These are phyloP conservation scores for Bellardia bayeri DNA, from an alignment of 2,888 invertebrate species.

Conservation along the genomic window DNA sequence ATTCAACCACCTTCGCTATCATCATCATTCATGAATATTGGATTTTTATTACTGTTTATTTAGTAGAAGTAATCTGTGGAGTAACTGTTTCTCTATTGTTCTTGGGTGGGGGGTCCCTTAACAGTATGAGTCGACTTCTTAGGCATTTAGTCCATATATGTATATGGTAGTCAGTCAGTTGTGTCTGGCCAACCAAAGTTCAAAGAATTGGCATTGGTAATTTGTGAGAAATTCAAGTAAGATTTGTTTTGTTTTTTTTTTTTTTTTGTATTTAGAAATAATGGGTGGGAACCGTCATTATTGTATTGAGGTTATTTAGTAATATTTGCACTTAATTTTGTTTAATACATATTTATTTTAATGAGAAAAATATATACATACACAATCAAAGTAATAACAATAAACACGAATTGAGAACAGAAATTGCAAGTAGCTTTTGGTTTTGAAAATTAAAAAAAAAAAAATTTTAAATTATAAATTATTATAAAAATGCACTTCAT, in stretches of 20 bases:
- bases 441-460: background rate
- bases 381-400: conserved; percentile 19
- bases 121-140: conserved; percentile 19
- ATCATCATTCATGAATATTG: conserved; percentile 46
- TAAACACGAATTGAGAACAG: conserved; percentile 57
- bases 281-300: conserved; percentile 58
- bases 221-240: conserved; percentile 39
- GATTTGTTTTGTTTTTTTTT: background rate
- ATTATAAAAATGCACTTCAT: background rate
- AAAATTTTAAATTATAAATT: background rate
- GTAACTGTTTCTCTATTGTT: conserved; percentile 55
- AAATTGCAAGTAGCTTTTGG: conserved; percentile 41
- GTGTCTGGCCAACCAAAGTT: conserved; percentile 16
- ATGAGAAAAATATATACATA: conserved; percentile 44
- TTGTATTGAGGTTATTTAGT: conserved; percentile 58
- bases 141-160: conserved; percentile 19
- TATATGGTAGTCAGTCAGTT: background rate
- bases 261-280: conserved; percentile 21
- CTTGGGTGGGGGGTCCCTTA: background rate
- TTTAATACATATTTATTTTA: conserved; percentile 61
- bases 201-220: conserved; percentile 50
- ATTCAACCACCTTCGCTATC: conserved; percentile 36
- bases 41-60: conserved; percentile 72
- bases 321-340: conserved; percentile 60
- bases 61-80: conserved; percentile 60